Evolutionary conservation across 2,888 invertebrate species (phyloP).

Genomic region (Nymphalis urticae): DNA sequence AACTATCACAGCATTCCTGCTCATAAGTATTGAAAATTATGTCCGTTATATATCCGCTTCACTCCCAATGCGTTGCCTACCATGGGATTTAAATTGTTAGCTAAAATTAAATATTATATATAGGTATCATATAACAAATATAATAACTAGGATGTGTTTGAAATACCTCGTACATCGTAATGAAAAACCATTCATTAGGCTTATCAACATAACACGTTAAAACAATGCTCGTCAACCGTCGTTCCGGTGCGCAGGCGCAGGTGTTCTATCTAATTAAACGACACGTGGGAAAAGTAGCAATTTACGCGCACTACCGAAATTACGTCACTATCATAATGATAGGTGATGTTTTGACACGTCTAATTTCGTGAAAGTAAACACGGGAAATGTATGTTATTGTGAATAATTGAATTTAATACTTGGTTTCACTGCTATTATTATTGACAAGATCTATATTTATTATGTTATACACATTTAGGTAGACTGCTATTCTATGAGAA

Average conservation of each 20-base stretch:
- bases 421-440: not conserved
- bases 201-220: conserved; percentile 14
- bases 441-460: too few relatives aligned
- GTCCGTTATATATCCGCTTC: too few relatives aligned
- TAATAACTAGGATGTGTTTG: too few relatives aligned
- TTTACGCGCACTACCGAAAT: conserved; percentile 41
- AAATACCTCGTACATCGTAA: not conserved
- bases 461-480: too few relatives aligned
- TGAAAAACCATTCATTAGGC: conserved; percentile 6
- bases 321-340: conserved; percentile 19
- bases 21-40: too few relatives aligned
- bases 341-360: conserved; percentile 22
- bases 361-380: conserved; percentile 6
- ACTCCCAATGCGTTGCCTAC: too few relatives aligned
- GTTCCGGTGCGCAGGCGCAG: conserved; percentile 45
- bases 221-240: conserved; percentile 31
- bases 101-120: too few relatives aligned
- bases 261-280: conserved; percentile 46
- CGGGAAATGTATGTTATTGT: not conserved
- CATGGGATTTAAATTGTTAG: too few relatives aligned
- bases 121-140: too few relatives aligned
- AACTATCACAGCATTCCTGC: too few relatives aligned
- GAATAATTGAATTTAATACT: not conserved
- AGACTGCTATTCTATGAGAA: too few relatives aligned
- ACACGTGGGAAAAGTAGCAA: conserved; percentile 48